Evolutionary conservation across 2,113 vertebrate genomes (phyloP), one percentile per base, ranked within the genome.

Genomic region (Podarcis raffonei): DNA sequence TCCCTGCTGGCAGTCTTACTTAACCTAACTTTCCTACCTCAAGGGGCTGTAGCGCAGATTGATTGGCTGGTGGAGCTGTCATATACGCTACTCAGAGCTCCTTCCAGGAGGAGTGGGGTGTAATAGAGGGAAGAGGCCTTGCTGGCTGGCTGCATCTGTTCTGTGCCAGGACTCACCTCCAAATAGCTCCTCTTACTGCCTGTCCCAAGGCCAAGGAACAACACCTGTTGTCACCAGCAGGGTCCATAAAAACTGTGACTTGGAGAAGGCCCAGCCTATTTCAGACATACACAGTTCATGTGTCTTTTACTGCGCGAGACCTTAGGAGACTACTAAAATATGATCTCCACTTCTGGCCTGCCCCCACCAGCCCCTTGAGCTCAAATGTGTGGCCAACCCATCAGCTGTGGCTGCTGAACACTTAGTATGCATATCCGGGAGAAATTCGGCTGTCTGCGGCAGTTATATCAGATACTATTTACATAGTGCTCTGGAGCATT

Each of bases 61-160:
- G 59, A 59, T 0, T 53, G 59, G 1, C 15, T 62, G 59, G 9
- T 53, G 12, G 32, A 5, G 30, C n/a, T 53, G 59, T 18, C 59
- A 18, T 62, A 62, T 62, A 62, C 5, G 3, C 69, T 3, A 30
- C 69, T 20, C 13, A 32, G 71, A 74, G 25, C 7, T 35, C 27
- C 81, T 82, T 11, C 12, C 22, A 27, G 18, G 30, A 8, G n/a
- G 22, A 37, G 25, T 22, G 6, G 15, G 37, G 0, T 0, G 6
- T 3, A 71, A 12, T 25, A 35, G 5, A 30, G 68, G 53, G 27
- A n/a, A 22, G 7, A 0, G 27, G 22, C 7, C 6, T 23, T 16
- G 5, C 79, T 11, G 18, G 39, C 23, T 57, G 18, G 22, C 2
- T 27, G 2, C 22, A 69, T 35, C 84, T 77, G 48, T 42, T 39